Percentiles rank a stretch among this genome's conserved stretches.
Evolutionary conservation across 2,888 invertebrate genomes (phyloP).

Genomic region (Eledona agricola): DNA sequence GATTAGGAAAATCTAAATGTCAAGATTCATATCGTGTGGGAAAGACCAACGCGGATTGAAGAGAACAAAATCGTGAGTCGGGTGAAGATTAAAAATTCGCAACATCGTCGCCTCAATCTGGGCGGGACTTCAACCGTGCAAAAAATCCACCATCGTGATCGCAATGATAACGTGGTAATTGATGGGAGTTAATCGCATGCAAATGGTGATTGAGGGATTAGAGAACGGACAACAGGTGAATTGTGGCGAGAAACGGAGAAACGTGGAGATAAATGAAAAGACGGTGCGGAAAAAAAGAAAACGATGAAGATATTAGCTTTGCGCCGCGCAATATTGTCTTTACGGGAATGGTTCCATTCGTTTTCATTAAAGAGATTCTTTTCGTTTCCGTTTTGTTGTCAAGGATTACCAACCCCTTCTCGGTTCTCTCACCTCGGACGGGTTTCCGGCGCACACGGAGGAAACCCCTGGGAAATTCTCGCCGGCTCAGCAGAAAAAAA

Average conservation of each 20-base stretch:
- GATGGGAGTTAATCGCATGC: background rate
- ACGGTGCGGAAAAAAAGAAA: slow-evolving; percentile 26
- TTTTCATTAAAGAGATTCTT: slow-evolving; percentile 56
- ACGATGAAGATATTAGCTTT: slow-evolving; percentile 46
- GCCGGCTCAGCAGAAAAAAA: slow-evolving; percentile 44
- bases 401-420: slow-evolving; percentile 46
- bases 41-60: too few species aligned
- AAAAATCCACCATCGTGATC: slow-evolving; percentile 4
- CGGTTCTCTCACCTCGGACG: slow-evolving; percentile 45
- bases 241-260: background rate
- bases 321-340: slow-evolving; percentile 52
- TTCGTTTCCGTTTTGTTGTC: slow-evolving; percentile 47
- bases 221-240: background rate
- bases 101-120: too few species aligned
- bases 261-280: slow-evolving; percentile 27
- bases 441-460: slow-evolving; percentile 36
- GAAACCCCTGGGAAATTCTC: slow-evolving; percentile 53
- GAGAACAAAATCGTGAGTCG: too few species aligned
- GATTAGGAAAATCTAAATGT: too few species aligned
- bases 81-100: too few species aligned
- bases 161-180: background rate
- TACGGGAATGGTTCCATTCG: slow-evolving; percentile 52
- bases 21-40: too few species aligned
- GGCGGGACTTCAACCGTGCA: too few species aligned
- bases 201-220: too few species aligned